Percentiles rank a stretch among this genome's conserved stretches.
phyloP scores from a whole-genome alignment of 2,888 invertebrate genomes.

The Scrobipalpa atriplicella region DNA sequence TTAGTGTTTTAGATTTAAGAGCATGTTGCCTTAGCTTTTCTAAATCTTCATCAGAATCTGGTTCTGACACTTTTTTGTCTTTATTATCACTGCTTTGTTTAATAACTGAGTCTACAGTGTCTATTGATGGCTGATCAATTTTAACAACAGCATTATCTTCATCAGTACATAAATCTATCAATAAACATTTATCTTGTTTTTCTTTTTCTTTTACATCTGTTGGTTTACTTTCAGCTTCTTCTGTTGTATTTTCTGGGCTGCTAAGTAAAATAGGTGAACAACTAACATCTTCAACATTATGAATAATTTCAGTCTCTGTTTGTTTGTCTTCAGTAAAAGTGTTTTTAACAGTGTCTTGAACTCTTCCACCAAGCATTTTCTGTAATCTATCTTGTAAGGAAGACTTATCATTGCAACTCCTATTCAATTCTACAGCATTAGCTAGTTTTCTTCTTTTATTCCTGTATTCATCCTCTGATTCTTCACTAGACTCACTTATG shows the following conservation, averaged over 20 bases:
- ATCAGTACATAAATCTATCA: conserved; percentile 55
- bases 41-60: conserved; percentile 75
- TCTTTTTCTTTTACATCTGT: conserved; percentile 29
- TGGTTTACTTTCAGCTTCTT: conserved; percentile 3
- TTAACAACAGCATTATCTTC: conserved; percentile 36
- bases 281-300: conserved; percentile 34
- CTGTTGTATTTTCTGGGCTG: conserved; percentile 32
- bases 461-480: conserved; percentile 72
- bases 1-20: conserved; percentile 67
- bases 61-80: conserved; percentile 40
- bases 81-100: conserved; percentile 36
- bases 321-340: conserved; percentile 37
- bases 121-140: conserved; percentile 30
- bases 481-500: conserved; percentile 66
- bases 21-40: conserved; percentile 73
- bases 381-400: conserved; percentile 69
- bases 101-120: conserved; percentile 46
- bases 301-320: conserved; percentile 35
- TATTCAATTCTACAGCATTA: conserved; percentile 77
- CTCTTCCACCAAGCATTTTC: conserved; percentile 63
- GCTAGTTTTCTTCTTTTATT: conserved; percentile 77
- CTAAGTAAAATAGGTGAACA: conserved; percentile 36
- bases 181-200: conserved; percentile 35
- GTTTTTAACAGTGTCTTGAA: conserved; percentile 39
- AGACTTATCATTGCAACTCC: conserved; percentile 59